phyloP scores from a whole-genome alignment of 1,140 invertebrate genomes.

The Cylas formicarius region DNA sequence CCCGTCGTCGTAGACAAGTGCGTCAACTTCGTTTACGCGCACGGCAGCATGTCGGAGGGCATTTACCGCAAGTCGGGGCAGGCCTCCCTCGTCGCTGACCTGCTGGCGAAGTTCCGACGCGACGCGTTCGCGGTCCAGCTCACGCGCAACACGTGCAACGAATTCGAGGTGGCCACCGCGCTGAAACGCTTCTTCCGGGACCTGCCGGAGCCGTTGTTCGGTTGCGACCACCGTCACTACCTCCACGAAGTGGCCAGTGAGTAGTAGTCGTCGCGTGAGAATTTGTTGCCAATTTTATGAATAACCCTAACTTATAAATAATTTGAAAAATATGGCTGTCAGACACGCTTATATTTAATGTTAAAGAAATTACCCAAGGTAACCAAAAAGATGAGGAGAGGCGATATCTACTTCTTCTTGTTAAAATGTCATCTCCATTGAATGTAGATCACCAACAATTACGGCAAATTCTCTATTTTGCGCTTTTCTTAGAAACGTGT shows the following conservation, averaged over 20 bases:
- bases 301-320: no score
- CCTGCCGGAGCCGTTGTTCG: conserved; percentile 63
- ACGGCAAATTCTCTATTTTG: no score
- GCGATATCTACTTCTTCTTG: no score
- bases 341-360: no score
- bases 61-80: conserved; percentile 78
- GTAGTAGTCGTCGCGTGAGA: no score
- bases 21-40: conserved; percentile 77
- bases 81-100: conserved; percentile 62
- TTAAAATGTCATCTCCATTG: no score
- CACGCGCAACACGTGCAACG: conserved; percentile 61
- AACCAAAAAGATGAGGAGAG: no score
- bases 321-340: no score
- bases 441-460: no score
- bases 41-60: conserved; percentile 75
- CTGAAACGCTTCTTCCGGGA: conserved; percentile 78
- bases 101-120: conserved; percentile 65
- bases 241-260: conserved; percentile 40
- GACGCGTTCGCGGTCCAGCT: conserved; percentile 81
- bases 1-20: conserved; percentile 87
- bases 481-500: no score
- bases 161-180: conserved; percentile 79
- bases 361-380: no score
- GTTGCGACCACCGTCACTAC: conserved; percentile 36
- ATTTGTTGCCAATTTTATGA: no score